Evolutionary conservation across 2,888 invertebrate species (phyloP).

Genomic region (Drosophila siamana): DNA sequence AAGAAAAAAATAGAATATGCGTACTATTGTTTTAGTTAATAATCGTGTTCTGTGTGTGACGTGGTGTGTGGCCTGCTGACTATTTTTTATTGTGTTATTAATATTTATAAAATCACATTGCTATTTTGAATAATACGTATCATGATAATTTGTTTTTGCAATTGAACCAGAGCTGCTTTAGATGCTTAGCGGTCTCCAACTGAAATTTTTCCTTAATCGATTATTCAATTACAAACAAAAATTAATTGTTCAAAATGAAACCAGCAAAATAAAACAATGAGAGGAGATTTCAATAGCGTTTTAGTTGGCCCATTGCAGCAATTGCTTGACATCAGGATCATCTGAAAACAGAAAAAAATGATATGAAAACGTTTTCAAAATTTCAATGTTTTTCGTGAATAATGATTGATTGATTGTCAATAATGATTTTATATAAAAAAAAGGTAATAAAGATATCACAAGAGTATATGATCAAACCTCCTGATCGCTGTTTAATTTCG

Average conservation of each 20-base stretch:
- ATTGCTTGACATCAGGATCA: conserved; percentile 91
- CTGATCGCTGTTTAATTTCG: too few relatives aligned
- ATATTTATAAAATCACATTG: conserved; percentile 69
- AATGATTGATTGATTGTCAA: too few relatives aligned
- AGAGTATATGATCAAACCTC: too few relatives aligned
- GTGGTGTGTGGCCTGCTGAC: conserved; percentile 41
- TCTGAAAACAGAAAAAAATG: conserved; percentile 61
- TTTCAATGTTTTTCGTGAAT: too few relatives aligned
- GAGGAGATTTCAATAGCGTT: conserved; percentile 75
- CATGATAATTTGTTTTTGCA: conserved; percentile 47
- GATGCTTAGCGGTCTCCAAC: conserved; percentile 33
- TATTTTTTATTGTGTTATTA: conserved; percentile 39
- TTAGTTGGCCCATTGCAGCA: conserved; percentile 91
- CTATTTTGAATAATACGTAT: conserved; percentile 40
- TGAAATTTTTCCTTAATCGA: conserved; percentile 44
- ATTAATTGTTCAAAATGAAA: conserved; percentile 18
- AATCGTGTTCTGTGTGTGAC: conserved; percentile 8
- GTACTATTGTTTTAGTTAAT: conserved; percentile 17
- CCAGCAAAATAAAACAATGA: conserved; percentile 41
- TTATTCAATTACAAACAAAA: conserved; percentile 49
- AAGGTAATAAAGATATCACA: too few relatives aligned
- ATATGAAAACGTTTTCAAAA: background rate
- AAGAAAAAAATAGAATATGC: conserved; percentile 17
- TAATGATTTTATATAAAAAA: too few relatives aligned
- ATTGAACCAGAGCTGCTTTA: conserved; percentile 25